A percentile compares a stretch with the other conserved stretches of the same genome.
Conservation (phyloP, 2,797 vertebrate genomes). For the Glyptemys insculpta region DNA sequence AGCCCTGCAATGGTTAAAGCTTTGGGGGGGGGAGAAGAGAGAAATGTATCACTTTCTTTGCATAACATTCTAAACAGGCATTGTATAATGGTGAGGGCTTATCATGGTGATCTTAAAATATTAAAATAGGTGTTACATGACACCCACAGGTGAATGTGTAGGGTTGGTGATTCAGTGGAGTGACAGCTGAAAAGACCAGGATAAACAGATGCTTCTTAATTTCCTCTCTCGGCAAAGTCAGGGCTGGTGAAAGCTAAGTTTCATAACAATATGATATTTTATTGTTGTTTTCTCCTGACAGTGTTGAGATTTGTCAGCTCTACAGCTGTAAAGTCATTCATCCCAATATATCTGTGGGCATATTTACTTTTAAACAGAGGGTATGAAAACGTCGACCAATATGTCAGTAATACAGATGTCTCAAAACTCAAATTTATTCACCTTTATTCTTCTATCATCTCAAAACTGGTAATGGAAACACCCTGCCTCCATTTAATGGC, state of each 20-base stretch:
- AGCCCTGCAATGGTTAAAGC: not conserved
- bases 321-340: not conserved
- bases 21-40: rapidly evolving
- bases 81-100: not conserved
- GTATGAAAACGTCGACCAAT: not conserved
- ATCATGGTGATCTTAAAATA: not conserved
- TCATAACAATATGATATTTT: not conserved
- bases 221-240: not conserved
- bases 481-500: not conserved
- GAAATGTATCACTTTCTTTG: not conserved
- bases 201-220: not conserved
- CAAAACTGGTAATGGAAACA: not conserved
- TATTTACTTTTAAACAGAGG: not conserved
- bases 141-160: not conserved
- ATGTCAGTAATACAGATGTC: not conserved
- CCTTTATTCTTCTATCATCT: not conserved
- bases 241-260: not conserved
- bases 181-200: not conserved
- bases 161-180: not conserved
- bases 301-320: not conserved
- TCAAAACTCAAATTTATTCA: not conserved
- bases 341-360: not conserved
- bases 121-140: not conserved
- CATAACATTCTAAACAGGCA: not conserved
- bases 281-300: not conserved